Evolutionary conservation across 2,888 invertebrate species (phyloP).

Genomic region (Syrista parreyssii): DNA sequence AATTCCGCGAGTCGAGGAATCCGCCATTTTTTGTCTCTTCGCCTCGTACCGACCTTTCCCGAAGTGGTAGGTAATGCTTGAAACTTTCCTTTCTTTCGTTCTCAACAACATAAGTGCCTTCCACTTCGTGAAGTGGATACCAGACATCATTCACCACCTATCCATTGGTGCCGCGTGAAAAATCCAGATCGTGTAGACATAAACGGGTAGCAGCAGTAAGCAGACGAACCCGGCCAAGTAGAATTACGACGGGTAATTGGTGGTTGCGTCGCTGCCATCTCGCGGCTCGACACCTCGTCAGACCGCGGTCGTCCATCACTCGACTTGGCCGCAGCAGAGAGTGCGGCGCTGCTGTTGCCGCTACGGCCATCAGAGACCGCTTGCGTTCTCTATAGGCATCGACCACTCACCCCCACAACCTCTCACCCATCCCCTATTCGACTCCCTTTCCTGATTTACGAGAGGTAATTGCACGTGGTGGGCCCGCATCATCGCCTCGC

Average conservation of each 20-base stretch:
- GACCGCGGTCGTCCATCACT: constrained; percentile 35
- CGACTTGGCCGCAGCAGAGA: constrained; percentile 20
- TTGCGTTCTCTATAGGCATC: constrained; percentile 4
- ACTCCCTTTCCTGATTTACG: constrained; percentile 42
- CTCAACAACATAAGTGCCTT: background rate
- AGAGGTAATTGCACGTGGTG: constrained; percentile 46
- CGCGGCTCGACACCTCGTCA: constrained; percentile 44
- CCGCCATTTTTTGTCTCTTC: background rate
- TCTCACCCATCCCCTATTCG: constrained; percentile 15
- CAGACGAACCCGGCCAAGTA: constrained; percentile 13
- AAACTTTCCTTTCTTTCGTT: background rate
- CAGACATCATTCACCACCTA: background rate
- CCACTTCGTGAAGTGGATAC: background rate
- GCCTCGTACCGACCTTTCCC: background rate
- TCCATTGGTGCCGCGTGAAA: constrained; percentile 10
- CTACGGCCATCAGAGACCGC: background rate
- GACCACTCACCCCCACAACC: constrained; percentile 5
- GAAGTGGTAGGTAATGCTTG: background rate
- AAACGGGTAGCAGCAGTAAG: constrained; percentile 21
- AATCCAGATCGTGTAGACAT: constrained; percentile 34
- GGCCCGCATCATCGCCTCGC: constrained; percentile 38
- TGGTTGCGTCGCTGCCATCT: constrained; percentile 37
- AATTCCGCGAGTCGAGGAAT: background rate
- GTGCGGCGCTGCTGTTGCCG: constrained; percentile 19
- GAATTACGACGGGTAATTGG: constrained; percentile 42